A percentile compares a stretch with the other conserved stretches of the same genome.
phyloP scores from a whole-genome alignment of 2,888 invertebrate species.

The Arenicola marina region DNA sequence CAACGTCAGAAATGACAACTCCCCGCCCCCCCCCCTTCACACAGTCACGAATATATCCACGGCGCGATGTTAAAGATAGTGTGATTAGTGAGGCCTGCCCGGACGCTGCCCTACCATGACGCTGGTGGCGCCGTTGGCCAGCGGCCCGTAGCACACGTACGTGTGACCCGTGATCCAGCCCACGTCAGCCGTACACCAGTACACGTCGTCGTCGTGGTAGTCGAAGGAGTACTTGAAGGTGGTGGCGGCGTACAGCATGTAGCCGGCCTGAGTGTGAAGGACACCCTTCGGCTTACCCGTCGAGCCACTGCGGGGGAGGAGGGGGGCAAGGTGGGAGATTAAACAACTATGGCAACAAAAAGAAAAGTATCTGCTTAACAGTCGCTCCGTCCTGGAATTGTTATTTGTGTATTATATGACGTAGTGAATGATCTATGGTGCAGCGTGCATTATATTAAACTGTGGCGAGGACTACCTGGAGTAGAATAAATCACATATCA shows the following conservation, averaged over 20 bases:
- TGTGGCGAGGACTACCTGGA: too few relatives aligned
- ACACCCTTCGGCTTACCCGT: conserved; percentile 99
- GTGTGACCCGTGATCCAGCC: conserved; percentile 74
- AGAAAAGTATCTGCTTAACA: too few relatives aligned
- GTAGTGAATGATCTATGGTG: too few relatives aligned
- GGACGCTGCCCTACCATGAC: conserved; percentile 75
- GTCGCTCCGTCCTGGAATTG: too few relatives aligned
- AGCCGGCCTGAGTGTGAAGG: conserved; percentile 92
- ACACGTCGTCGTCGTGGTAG: conserved; percentile 61
- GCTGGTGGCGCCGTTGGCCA: conserved; percentile 91
- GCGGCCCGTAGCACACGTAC: conserved; percentile 83
- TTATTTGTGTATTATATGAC: too few relatives aligned
- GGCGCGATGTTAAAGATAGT: too few relatives aligned
- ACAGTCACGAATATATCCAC: background rate
- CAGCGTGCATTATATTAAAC: too few relatives aligned
- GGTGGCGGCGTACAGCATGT: conserved; percentile 89
- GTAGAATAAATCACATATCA: too few relatives aligned
- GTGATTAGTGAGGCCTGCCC: too few relatives aligned
- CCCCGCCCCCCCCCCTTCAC: background rate
- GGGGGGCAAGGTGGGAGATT: too few relatives aligned
- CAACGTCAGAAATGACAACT: background rate
- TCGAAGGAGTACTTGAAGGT: conserved; percentile 94
- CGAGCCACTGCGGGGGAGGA: conserved; percentile 70
- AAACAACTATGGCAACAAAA: too few relatives aligned
- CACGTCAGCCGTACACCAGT: conserved; percentile 63